Base-by-base conservation (phyloP, 2,888 invertebrate genomes). In the Drosophila kuntzei region DNA sequence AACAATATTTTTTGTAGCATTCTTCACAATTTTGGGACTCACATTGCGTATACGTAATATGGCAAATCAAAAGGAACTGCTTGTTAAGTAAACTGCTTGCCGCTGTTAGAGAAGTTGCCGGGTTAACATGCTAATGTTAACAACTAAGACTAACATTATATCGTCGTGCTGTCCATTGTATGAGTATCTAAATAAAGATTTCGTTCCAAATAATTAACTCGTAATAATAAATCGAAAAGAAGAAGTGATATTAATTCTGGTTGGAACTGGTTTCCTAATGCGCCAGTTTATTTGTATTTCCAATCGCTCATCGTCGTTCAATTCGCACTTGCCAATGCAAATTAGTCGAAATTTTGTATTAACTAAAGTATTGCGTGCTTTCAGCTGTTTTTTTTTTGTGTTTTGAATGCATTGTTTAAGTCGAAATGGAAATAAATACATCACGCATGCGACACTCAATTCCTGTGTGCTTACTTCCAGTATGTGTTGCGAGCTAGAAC, bases 241-340 rank as follows among this genome's bases (percentile, higher is more conserved):
- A 43, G 41, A 14, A 46, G 37, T 59, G 41, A 18, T 12, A n/a
- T 36, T 37, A 8, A 3, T 32, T 29, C 55, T 16, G 37, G 46
- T 20, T 55, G 7, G 0, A 63, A 34, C 64, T 12, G 32, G 74
- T 7, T 12, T 18, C 2, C 2, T 11, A 5, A 29, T 34, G 14
- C 25, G 20, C 0, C 6, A 39, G 64, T 69, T 70, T 74, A 44
- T 74, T 73, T 70, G 53, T 12, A 6, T 11, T 54, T 57, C 32
- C 53, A 70, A 64, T 74, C 44, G 20, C n/a, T n/a, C 34, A 50
- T 5, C 16, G 20, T 11, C 18, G 36, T 22, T 36, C 43, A 73
- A 73, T 73, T 73, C 20, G 20, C 73, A 72, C 72, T 51, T 63
- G 41, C 47, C 66, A 34, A 57, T 67, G 74, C 60, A 54, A 73